phyloP scores from a whole-genome alignment of 2,888 invertebrate genomes.

The Agrochola circellaris region DNA sequence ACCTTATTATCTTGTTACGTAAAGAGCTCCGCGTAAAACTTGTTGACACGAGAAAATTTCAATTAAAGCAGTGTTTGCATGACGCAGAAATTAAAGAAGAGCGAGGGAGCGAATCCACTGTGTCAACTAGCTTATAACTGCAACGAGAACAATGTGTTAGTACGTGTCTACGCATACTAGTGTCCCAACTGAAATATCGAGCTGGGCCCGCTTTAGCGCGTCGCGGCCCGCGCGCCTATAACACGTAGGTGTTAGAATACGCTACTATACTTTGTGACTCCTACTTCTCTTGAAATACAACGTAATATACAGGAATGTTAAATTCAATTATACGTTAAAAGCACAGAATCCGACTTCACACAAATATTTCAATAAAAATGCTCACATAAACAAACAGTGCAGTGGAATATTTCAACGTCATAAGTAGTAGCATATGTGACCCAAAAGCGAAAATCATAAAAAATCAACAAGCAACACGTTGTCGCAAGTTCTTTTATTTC shows the following conservation, averaged over 20 bases:
- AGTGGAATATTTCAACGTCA: slow-evolving; percentile 39
- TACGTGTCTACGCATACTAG: slow-evolving; percentile 66
- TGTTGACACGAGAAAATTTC: slow-evolving; percentile 25
- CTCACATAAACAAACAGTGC: slow-evolving; percentile 20
- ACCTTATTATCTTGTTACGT: neutral
- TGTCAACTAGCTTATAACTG: slow-evolving; percentile 61
- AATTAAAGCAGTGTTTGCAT: slow-evolving; percentile 49
- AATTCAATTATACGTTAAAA: slow-evolving; percentile 5
- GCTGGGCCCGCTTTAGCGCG: slow-evolving; percentile 24
- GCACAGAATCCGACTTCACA: neutral
- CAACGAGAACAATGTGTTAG: slow-evolving; percentile 60
- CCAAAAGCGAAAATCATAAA: slow-evolving; percentile 37
- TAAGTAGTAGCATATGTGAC: slow-evolving; percentile 34
- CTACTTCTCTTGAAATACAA: slow-evolving; percentile 10
- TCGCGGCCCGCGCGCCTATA: slow-evolving; percentile 23
- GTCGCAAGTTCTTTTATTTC: slow-evolving; percentile 22
- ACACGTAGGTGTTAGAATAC: slow-evolving; percentile 41
- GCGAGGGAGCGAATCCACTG: slow-evolving; percentile 36
- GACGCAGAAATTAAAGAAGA: slow-evolving; percentile 56
- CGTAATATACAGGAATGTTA: neutral
- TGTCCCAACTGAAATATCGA: slow-evolving; percentile 57
- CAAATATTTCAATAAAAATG: slow-evolving; percentile 31
- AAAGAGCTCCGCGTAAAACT: neutral
- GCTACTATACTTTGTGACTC: slow-evolving; percentile 27
- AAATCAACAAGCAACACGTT: slow-evolving; percentile 46